Conservation (phyloP, 2,888 invertebrate genomes). For the Tetheella fluctuosa region DNA sequence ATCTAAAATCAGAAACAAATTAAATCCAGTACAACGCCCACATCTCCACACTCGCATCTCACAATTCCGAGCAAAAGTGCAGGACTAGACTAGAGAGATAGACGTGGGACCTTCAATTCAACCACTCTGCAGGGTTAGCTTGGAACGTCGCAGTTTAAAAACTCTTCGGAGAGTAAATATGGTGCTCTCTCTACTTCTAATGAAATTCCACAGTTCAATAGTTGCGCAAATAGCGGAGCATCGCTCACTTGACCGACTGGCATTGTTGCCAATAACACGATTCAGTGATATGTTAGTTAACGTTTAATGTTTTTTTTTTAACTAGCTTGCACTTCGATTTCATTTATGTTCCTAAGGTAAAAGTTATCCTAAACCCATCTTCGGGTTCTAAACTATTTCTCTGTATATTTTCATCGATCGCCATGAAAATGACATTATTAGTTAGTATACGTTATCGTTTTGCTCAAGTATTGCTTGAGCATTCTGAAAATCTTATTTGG, state of each 20-base stretch:
- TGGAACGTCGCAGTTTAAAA: not conserved
- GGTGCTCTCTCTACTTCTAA: not conserved
- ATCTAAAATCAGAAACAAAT: no score
- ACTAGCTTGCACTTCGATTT: no score
- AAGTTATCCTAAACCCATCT: no score
- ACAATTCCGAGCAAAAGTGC: not conserved
- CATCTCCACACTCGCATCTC: not conserved
- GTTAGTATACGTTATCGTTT: no score
- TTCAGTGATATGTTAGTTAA: not conserved
- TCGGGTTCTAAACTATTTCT: no score
- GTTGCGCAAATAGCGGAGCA: conserved; percentile 3
- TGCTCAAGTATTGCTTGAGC: no score
- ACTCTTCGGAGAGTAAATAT: conserved; percentile 7
- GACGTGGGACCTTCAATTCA: not conserved
- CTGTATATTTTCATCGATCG: no score
- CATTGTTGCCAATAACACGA: not conserved
- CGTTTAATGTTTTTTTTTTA: no score
- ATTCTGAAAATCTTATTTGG: no score
- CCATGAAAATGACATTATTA: no score
- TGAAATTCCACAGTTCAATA: conserved; percentile 11
- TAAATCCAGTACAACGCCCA: no score
- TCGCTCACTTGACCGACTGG: not conserved
- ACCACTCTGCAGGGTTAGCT: not conserved
- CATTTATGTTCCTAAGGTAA: no score
- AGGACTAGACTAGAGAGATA: not conserved